Evolutionary conservation across 2,797 vertebrate genomes (phyloP).

Genomic region (Siniperca undulata): DNA sequence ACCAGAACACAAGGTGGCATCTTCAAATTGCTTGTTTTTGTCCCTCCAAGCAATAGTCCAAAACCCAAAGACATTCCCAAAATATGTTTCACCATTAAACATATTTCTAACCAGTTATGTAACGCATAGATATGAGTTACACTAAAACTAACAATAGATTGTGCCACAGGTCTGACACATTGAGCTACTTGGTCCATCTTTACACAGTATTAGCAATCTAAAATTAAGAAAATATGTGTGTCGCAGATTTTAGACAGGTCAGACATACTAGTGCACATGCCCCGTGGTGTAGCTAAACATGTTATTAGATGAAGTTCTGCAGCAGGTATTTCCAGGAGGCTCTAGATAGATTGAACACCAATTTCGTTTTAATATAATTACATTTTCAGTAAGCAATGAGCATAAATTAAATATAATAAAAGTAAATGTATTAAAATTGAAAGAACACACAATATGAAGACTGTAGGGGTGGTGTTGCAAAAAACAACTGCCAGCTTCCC

Average conservation of each 20-base stretch:
- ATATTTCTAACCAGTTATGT: background rate
- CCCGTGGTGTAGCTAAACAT: background rate
- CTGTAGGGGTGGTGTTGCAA: background rate
- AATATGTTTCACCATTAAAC: background rate
- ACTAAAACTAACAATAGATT: background rate
- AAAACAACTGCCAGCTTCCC: background rate
- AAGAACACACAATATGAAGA: background rate
- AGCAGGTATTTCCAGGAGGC: background rate
- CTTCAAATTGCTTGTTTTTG: background rate
- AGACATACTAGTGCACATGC: too few relatives aligned
- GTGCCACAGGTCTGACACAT: background rate
- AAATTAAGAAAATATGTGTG: background rate
- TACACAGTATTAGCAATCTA: background rate
- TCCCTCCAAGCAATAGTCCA: background rate
- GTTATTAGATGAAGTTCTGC: background rate
- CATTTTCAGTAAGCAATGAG: background rate
- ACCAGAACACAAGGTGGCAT: background rate
- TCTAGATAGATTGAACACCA: background rate
- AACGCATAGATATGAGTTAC: background rate
- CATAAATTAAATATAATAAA: background rate
- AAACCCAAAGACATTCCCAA: background rate
- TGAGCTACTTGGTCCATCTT: background rate
- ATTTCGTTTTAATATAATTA: background rate
- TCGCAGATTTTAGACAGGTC: background rate
- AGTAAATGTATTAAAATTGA: background rate